These are phyloP conservation scores for Siniperca knerii DNA, from an alignment of 2,113 vertebrate species.

Conservation along the genomic window DNA sequence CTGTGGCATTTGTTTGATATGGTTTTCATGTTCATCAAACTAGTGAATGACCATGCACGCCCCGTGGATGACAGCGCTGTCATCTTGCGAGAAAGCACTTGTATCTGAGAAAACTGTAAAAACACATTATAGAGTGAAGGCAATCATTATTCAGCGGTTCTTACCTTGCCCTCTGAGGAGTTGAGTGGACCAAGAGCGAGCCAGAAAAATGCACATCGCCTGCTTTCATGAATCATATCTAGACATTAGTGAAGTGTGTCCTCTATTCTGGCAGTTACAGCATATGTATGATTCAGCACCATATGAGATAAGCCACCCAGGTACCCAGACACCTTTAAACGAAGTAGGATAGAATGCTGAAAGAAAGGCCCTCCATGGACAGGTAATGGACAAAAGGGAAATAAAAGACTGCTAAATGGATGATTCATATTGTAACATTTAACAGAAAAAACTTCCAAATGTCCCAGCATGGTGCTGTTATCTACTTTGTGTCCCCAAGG, in stretches of 20 bases:
- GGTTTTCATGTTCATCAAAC: slow-evolving; percentile 66
- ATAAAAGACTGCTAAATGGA: slow-evolving; percentile 44
- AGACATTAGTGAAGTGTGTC: slow-evolving; percentile 39
- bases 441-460: slow-evolving; percentile 36
- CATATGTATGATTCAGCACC: slow-evolving; percentile 43
- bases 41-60: slow-evolving; percentile 38
- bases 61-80: slow-evolving; percentile 46
- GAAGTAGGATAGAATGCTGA: slow-evolving; percentile 1
- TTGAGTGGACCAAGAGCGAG: slow-evolving; percentile 28
- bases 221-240: slow-evolving; percentile 63
- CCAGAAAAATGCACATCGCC: slow-evolving; percentile 28
- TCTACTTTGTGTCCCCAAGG: slow-evolving; percentile 44
- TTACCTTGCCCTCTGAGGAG: slow-evolving; percentile 13
- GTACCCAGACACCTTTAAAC: slow-evolving; percentile 40
- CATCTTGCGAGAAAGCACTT: slow-evolving; percentile 39
- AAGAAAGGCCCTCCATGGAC: slow-evolving; percentile 7
- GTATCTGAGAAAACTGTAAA: slow-evolving; percentile 23
- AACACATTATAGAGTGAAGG: slow-evolving; percentile 41
- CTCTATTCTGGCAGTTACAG: slow-evolving; percentile 43
- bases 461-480: slow-evolving; percentile 26
- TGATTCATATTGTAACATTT: slow-evolving; percentile 55
- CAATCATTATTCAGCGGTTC: slow-evolving; percentile 44
- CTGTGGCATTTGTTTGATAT: slow-evolving; percentile 70
- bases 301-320: slow-evolving; percentile 41
- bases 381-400: slow-evolving; percentile 39